Evolutionary conservation across 2,888 invertebrate genomes (phyloP), one percentile per base, ranked within the genome.

Genomic region (Drosophila macrospina): DNA sequence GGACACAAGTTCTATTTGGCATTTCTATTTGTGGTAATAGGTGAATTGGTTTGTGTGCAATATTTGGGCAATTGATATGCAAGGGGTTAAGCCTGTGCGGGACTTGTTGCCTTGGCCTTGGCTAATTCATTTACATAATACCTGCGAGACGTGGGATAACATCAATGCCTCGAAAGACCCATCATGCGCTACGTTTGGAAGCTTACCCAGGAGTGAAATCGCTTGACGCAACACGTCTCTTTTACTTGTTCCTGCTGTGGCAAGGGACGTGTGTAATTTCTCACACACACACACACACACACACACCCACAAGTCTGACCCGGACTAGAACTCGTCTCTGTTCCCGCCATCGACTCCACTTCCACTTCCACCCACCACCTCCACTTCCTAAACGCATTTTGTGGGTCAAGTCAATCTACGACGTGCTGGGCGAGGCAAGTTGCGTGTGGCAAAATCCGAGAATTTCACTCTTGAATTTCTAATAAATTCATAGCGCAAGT

Each of bases 41-140:
- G 20, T 20, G 3, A 20, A 20, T 20, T 20, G 20, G 20, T 20
- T 20, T 36, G 30, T 13, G 6, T 48, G 15, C 28, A 16, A 16
- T 41, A 5, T 26, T 24, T 11, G n/a, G 8, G 41, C 28, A 52
- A 72, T 75, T 75, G 44, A 65, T 48, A 75, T 73, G 69, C 75
- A 73, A 77, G 44, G 65, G 57, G 50, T 57, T 54, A 41, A 57
- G 57, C 15, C 47, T 13, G 30, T 44, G n/a, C n/a, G 50, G 50
- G 39, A 37, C 54, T 56, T 67, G 69, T 60, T 59, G 57, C 73
- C 41, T 6, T 32, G 45, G 34, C 8, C 45, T 50, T 37, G 71
- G 70, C 71, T 88, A 86, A 86, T 88, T 86, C 86, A 86, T 88
- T 86, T 82, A 78, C 74, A 88, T 85, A 80, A 84, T 86, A 84